phyloP scores from a whole-genome alignment of 2,888 invertebrate species.

The Phortica okadai region DNA sequence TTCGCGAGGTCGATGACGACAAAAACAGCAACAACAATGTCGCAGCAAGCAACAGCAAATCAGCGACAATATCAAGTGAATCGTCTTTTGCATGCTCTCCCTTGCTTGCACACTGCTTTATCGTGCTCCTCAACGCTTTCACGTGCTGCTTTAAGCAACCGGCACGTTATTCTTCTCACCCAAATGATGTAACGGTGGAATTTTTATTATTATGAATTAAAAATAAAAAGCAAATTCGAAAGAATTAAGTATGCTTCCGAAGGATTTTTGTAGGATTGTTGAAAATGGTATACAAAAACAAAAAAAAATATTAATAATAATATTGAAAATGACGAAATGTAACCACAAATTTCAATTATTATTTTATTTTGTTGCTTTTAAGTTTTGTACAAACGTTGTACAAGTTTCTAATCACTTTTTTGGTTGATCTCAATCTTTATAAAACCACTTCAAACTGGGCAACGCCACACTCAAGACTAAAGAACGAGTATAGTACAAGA shows the following conservation, averaged over 20 bases:
- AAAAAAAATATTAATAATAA: too few species aligned
- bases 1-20: background rate
- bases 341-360: background rate
- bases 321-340: too few species aligned
- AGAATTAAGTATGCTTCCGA: background rate
- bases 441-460: slow-evolving; percentile 9
- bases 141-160: slow-evolving; percentile 6
- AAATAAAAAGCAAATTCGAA: background rate
- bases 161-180: background rate
- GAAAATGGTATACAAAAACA: too few species aligned
- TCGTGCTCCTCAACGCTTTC: background rate
- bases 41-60: background rate
- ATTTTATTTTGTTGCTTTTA: slow-evolving; percentile 7
- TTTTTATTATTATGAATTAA: background rate
- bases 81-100: slow-evolving; percentile 12
- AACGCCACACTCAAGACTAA: slow-evolving; percentile 20
- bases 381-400: background rate
- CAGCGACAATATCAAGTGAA: slow-evolving; percentile 6
- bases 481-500: background rate
- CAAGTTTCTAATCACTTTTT: background rate
- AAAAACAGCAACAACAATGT: background rate
- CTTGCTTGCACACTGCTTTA: background rate
- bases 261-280: too few species aligned
- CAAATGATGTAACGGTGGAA: background rate
- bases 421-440: background rate